phyloP scores from a whole-genome alignment of 37 sponge, comb jelly and placozoan species.

The Dysidea cf. avara region DNA sequence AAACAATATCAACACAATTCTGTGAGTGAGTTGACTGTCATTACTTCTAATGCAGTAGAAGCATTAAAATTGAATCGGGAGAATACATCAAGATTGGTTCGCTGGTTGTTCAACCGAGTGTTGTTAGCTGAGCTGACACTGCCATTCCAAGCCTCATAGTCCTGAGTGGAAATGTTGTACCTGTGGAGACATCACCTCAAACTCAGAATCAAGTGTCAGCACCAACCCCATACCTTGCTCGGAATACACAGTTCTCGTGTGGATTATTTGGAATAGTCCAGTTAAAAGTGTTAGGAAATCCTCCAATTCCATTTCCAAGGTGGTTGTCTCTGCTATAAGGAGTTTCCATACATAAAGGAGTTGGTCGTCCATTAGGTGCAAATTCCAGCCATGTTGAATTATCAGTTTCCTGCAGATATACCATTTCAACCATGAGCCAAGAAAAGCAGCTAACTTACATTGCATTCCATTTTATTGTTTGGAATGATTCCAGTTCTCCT shows the following conservation, averaged over 20 bases:
- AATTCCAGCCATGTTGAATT: constrained; percentile 66
- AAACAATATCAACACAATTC: not conserved
- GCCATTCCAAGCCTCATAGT: constrained; percentile 83
- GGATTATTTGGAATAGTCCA: constrained; percentile 95
- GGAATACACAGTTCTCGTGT: constrained; percentile 85
- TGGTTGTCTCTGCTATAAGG: constrained; percentile 96
- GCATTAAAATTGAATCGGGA: constrained; percentile 14
- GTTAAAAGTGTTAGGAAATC: constrained; percentile 88
- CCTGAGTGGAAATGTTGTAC: constrained; percentile 96
- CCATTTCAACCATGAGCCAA: constrained; percentile 14
- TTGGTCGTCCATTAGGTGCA: constrained; percentile 32
- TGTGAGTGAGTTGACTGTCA: not conserved
- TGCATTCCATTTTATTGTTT: constrained; percentile 78
- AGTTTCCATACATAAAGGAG: constrained; percentile 85
- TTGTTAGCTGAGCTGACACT: constrained; percentile 31
- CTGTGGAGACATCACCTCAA: constrained; percentile 26
- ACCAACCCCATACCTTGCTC: no score
- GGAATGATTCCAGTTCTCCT: constrained; percentile 59
- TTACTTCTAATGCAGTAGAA: not conserved
- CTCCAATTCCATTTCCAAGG: constrained; percentile 90
- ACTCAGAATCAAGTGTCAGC: no score
- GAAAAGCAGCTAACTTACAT: constrained; percentile 23
- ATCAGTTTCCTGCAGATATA: constrained; percentile 1
- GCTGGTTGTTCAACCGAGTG: not conserved
- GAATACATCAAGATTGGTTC: constrained; percentile 24